A percentile compares a stretch with the other conserved stretches of the same genome.
Conservation (phyloP, 2,888 invertebrate species). For the Craniophora ligustri region DNA sequence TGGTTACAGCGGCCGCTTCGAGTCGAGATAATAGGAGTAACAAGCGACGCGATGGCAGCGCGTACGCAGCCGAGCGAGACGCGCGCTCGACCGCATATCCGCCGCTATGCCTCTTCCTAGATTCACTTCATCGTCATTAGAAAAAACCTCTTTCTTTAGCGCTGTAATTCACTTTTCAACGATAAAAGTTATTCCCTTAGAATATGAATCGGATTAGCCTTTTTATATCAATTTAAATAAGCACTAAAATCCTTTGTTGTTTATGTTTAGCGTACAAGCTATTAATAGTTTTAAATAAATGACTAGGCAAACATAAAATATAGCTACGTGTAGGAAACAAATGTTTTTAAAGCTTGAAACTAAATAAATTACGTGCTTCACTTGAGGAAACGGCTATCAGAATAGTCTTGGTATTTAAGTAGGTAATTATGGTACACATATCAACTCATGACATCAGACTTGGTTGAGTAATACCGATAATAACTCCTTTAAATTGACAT, state of each 20-base stretch:
- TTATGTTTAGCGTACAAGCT: conserved; percentile 3
- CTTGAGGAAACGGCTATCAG: conserved; percentile 30
- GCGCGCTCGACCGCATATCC: conserved; percentile 86
- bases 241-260: neutral
- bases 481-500: conserved; percentile 18
- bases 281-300: conserved; percentile 8
- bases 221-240: conserved; percentile 9
- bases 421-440: conserved; percentile 30
- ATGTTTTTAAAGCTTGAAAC: conserved; percentile 14
- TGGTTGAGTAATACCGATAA: conserved; percentile 20
- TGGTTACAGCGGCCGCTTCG: conserved; percentile 73
- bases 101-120: conserved; percentile 81
- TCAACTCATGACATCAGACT: conserved; percentile 33
- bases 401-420: conserved; percentile 13
- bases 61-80: conserved; percentile 79
- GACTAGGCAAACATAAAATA: neutral
- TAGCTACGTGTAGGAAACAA: conserved; percentile 12
- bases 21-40: conserved; percentile 81
- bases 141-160: conserved; percentile 52
- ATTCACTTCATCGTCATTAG: conserved; percentile 56
- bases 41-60: conserved; percentile 81
- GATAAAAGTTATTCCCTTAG: conserved; percentile 11
- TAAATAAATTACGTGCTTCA: conserved; percentile 30
- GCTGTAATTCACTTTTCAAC: conserved; percentile 51
- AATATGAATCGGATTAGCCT: conserved; percentile 10